phyloP scores from a whole-genome alignment of 64 coral and sea anemone genomes.

The Cladopsammia gracilis region DNA sequence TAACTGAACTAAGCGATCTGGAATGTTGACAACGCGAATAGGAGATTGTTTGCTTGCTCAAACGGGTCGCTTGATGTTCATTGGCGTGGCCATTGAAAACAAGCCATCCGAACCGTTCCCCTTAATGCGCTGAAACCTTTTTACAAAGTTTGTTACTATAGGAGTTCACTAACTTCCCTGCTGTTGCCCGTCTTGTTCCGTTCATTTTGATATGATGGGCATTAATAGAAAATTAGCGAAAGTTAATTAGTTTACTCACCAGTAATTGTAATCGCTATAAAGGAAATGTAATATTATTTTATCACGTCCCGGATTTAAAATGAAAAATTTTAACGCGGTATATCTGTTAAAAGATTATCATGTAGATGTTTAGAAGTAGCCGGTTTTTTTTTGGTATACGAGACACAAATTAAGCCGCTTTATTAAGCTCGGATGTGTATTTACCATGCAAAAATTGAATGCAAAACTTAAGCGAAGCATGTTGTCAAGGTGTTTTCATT shows the following conservation, averaged over 20 bases:
- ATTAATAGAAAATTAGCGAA: neutral
- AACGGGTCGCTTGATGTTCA: constrained; percentile 19
- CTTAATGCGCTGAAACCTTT: neutral
- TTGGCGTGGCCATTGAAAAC: neutral
- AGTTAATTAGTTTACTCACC: neutral
- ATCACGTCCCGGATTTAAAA: neutral
- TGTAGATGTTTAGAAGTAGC: neutral
- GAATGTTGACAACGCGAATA: constrained; percentile 34
- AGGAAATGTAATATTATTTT: neutral
- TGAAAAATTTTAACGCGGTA: neutral
- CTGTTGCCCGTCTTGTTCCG: neutral
- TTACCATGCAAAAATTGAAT: constrained; percentile 4
- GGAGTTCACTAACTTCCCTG: too few relatives aligned
- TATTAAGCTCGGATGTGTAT: neutral
- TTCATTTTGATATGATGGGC: neutral
- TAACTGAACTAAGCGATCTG: constrained; percentile 58
- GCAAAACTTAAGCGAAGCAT: neutral
- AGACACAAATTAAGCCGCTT: too few relatives aligned
- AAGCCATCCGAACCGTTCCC: neutral
- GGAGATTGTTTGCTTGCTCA: constrained; percentile 13
- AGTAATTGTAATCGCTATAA: neutral
- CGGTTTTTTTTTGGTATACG: too few relatives aligned
- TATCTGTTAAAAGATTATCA: neutral
- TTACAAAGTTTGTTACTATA: neutral
- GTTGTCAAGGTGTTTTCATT: neutral